Evolutionary conservation across 1,140 invertebrate genomes (phyloP).

Genomic region (Sesamia nonagrioides): DNA sequence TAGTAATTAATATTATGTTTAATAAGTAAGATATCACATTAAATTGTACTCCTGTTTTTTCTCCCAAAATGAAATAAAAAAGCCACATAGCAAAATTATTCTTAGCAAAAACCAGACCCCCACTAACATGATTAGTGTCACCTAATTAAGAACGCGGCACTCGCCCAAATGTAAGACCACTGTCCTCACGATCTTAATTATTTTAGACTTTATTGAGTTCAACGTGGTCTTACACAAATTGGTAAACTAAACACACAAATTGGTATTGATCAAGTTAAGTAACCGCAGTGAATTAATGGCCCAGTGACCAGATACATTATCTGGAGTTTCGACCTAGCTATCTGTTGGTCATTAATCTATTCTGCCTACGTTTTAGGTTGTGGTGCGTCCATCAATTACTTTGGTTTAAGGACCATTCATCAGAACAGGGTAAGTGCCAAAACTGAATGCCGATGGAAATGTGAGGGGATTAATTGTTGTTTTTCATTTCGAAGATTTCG

Average conservation of each 20-base stretch:
- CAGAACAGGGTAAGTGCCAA: slow-evolving; percentile 47
- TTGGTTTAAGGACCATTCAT: slow-evolving; percentile 62
- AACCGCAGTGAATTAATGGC: slow-evolving; percentile 79
- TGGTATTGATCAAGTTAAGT: slow-evolving; percentile 77
- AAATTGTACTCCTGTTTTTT: no score
- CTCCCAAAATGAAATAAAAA: no score
- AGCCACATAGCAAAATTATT: not conserved
- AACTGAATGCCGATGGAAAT: slow-evolving; percentile 28
- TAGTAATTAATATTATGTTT: not conserved
- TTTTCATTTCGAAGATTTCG: slow-evolving; percentile 4
- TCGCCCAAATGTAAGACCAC: slow-evolving; percentile 17
- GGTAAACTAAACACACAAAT: slow-evolving; percentile 51
- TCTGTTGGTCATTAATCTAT: slow-evolving; percentile 79
- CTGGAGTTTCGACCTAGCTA: slow-evolving; percentile 72
- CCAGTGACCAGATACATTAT: slow-evolving; percentile 80
- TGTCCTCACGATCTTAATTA: slow-evolving; percentile 51
- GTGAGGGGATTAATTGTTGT: slow-evolving; percentile 31
- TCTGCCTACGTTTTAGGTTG: slow-evolving; percentile 69
- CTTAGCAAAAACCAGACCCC: slow-evolving; percentile 30
- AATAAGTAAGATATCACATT: not conserved
- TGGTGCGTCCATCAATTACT: slow-evolving; percentile 71
- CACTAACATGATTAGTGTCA: slow-evolving; percentile 33
- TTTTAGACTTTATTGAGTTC: slow-evolving; percentile 59
- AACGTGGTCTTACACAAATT: slow-evolving; percentile 42
- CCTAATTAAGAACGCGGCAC: slow-evolving; percentile 22